These are phyloP conservation scores for Nasonia vitripennis DNA, from an alignment of 1,140 invertebrate genomes.

Conservation along the genomic window DNA sequence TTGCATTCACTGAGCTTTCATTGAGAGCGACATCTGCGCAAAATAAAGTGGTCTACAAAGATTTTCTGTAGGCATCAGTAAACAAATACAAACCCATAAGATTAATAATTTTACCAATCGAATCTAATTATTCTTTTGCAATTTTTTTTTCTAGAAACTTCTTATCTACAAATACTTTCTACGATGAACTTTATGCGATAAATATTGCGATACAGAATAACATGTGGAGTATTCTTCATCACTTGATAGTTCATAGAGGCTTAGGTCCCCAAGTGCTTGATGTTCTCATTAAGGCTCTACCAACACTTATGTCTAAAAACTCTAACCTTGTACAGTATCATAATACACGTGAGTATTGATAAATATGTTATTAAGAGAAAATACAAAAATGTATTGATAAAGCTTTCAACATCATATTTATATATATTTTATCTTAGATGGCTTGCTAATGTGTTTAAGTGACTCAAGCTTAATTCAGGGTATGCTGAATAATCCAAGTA, in stretches of 20 bases:
- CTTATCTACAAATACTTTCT: slow-evolving; percentile 81
- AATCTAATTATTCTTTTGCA: slow-evolving; percentile 10
- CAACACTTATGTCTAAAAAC: slow-evolving; percentile 60
- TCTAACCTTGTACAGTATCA: slow-evolving; percentile 59
- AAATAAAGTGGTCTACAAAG: slow-evolving; percentile 72
- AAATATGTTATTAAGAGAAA: not conserved
- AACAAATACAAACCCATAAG: not conserved
- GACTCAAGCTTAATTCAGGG: slow-evolving; percentile 72
- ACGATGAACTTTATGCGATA: slow-evolving; percentile 82
- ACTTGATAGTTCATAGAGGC: slow-evolving; percentile 77
- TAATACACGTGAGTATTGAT: slow-evolving; percentile 60
- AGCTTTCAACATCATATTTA: slow-evolving; percentile 1
- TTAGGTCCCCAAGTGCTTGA: slow-evolving; percentile 77
- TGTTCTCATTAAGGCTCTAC: slow-evolving; percentile 70
- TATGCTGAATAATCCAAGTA: slow-evolving; percentile 68
- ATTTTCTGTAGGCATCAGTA: slow-evolving; percentile 76
- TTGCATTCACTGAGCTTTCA: slow-evolving; percentile 81
- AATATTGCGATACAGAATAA: slow-evolving; percentile 79
- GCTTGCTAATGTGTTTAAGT: slow-evolving; percentile 73
- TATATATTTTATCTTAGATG: slow-evolving; percentile 64
- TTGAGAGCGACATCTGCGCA: slow-evolving; percentile 68
- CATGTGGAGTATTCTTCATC: slow-evolving; percentile 78
- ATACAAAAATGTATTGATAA: not conserved
- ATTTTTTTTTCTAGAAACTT: slow-evolving; percentile 76
- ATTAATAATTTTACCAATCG: not conserved